A percentile compares a stretch with the other conserved stretches of the same genome.
These are phyloP conservation scores for Sweltsa coloradensis DNA, from an alignment of 1,140 invertebrate species.

Conservation along the genomic window DNA sequence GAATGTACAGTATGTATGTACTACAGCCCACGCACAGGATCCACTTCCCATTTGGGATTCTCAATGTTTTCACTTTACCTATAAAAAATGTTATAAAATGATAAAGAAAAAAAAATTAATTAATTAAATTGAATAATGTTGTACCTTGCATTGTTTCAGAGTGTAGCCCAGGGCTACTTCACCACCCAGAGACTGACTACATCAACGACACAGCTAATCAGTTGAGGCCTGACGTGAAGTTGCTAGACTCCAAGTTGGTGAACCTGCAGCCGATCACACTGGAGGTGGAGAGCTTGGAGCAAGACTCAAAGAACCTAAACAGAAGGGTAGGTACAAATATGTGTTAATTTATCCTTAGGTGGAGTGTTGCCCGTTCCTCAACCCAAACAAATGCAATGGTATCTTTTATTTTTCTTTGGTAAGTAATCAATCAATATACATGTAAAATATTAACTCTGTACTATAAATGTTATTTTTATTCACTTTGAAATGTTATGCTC, in stretches of 20 bases:
- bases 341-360: no score
- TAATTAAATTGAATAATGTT: slow-evolving; percentile 1
- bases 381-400: neutral
- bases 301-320: slow-evolving; percentile 39
- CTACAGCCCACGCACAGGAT: no score
- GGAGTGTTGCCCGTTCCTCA: no score
- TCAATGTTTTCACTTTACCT: slow-evolving; percentile 1
- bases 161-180: slow-evolving; percentile 61
- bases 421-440: neutral
- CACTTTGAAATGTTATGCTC: no score
- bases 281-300: slow-evolving; percentile 42
- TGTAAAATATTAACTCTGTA: no score
- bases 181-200: slow-evolving; percentile 58
- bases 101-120: neutral
- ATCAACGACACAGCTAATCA: slow-evolving; percentile 54
- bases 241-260: slow-evolving; percentile 48
- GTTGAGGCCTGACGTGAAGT: slow-evolving; percentile 47
- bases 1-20: no score
- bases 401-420: neutral
- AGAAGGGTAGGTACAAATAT: slow-evolving; percentile 40
- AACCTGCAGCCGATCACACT: slow-evolving; percentile 45
- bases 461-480: no score
- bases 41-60: no score
- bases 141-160: slow-evolving; percentile 26
- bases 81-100: slow-evolving; percentile 1